These are phyloP conservation scores for Palythoa heliodiscus DNA, from an alignment of 92 coral and sea anemone species.

Conservation along the genomic window DNA sequence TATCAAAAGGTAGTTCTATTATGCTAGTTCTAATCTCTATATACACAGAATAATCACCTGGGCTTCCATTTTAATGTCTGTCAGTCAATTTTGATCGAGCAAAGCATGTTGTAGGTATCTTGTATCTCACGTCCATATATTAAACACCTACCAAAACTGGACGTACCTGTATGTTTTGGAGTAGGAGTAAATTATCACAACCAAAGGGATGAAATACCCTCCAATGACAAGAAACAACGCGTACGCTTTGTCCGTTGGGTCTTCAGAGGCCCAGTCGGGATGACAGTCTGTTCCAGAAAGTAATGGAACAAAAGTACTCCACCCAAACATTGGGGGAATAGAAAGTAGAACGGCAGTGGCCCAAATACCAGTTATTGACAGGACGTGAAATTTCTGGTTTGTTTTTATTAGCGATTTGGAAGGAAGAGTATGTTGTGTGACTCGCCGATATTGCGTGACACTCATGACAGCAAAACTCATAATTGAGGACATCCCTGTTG, in stretches of 20 bases:
- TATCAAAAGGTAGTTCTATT: too few species aligned
- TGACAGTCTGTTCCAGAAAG: slow-evolving; percentile 48
- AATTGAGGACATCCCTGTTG: slow-evolving; percentile 55
- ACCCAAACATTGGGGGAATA: slow-evolving; percentile 59
- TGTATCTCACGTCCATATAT: neutral
- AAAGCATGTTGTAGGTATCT: neutral
- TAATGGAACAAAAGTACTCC: slow-evolving; percentile 54
- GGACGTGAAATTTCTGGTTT: neutral
- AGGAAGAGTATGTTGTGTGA: slow-evolving; percentile 8
- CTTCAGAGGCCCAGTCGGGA: slow-evolving; percentile 57
- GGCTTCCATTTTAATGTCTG: too few species aligned
- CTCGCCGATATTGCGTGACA: slow-evolving; percentile 22
- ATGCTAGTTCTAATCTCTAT: too few species aligned
- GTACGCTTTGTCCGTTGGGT: slow-evolving; percentile 38
- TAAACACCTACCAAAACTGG: neutral
- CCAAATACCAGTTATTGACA: slow-evolving; percentile 1
- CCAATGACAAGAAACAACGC: slow-evolving; percentile 41
- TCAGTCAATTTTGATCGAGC: too few species aligned
- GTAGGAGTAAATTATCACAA: slow-evolving; percentile 38
- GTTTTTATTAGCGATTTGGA: neutral
- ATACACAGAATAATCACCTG: too few species aligned
- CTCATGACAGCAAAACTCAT: slow-evolving; percentile 47
- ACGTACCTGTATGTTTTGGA: slow-evolving; percentile 51
- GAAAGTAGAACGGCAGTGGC: neutral
- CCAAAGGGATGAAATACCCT: slow-evolving; percentile 50